Evolutionary conservation across 2,797 vertebrate species (phyloP), one percentile per base, ranked within the genome.

Genomic region (Cynodonichthys magdalenae): DNA sequence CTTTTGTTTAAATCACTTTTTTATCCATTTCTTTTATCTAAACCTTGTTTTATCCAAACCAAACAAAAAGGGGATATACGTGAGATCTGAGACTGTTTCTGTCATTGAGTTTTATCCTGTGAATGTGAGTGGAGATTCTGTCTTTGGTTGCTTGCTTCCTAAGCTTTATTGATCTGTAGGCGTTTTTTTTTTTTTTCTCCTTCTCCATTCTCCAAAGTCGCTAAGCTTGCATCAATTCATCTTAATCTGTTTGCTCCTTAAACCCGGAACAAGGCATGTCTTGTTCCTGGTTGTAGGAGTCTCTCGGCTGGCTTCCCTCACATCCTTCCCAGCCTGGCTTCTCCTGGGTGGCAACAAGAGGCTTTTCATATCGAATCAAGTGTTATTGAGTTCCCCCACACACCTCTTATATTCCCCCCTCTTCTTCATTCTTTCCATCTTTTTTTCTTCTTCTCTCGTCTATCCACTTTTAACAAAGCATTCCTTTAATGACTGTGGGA

Each of bases 201-300:
- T 72, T 63, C 77, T 63, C 82, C 80, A 90, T 91, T 92, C 90
- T 91, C 90, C 86, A 87, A 89, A 91, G 91, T 92, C 89, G 87
- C 89, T 91, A 88, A 92, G 91, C 91, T 93, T 90, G 88, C 91
- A 91, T 93, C 90, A 89, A 90, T 92, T 90, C 85, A 88, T 92
- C 92, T 93, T 92, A 92, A 93, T 92, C 92, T 92, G 90, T 91
- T 92, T 92, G 90, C 89, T 93, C 89, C 90, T 91, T 92, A 92
- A 93, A 92, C 88, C 88, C 68, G 90, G 91, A 93, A 94, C 92
- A 94, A 93, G 92, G 91, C 90, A 86, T 58, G 81, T 91, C 90
- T 93, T 94, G 93, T 94, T 93, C 90, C 85, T 87, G 86, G 83
- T 89, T 90, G 90, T 91, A 87, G 90, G 86, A 89, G 89, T 90